Evolutionary conservation across 1,140 invertebrate genomes (phyloP).

Genomic region (Prorops nasuta): DNA sequence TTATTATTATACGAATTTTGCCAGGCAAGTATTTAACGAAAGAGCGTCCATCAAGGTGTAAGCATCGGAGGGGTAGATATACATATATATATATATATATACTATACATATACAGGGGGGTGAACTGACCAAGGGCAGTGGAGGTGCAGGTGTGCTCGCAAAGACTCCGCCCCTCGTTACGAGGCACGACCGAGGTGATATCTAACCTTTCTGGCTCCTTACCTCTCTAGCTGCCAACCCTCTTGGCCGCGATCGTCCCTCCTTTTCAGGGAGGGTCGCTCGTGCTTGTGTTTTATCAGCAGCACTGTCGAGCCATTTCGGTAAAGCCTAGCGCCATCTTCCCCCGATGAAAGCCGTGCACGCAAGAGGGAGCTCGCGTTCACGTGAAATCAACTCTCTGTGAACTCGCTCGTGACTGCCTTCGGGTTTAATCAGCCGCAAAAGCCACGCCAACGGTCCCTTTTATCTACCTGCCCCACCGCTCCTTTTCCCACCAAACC

Average conservation of each 20-base stretch:
- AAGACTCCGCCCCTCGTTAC: conserved; percentile 55
- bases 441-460: conserved; percentile 25
- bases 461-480: conserved; percentile 15
- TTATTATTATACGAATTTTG: conserved; percentile 18
- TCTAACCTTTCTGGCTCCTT: conserved; percentile 27
- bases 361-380: conserved; percentile 17
- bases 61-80: conserved; percentile 25
- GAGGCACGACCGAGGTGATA: conserved; percentile 50
- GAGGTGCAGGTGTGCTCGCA: conserved; percentile 47
- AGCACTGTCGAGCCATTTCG: conserved; percentile 40
- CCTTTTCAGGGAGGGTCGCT: conserved; percentile 29
- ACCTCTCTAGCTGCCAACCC: conserved; percentile 4
- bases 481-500: too few species aligned
- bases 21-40: conserved; percentile 15
- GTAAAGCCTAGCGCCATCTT: conserved; percentile 38
- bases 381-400: conserved; percentile 12
- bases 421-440: conserved; percentile 31
- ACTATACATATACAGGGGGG: too few species aligned
- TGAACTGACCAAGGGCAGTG: conserved; percentile 34
- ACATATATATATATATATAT: too few species aligned
- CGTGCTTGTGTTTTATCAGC: conserved; percentile 31
- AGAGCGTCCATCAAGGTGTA: conserved; percentile 31
- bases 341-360: conserved; percentile 12
- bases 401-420: conserved; percentile 19
- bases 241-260: conserved; percentile 17